These are phyloP conservation scores for Lamellibrachia luymesi DNA, from an alignment of 1,140 invertebrate genomes.

Conservation along the genomic window DNA sequence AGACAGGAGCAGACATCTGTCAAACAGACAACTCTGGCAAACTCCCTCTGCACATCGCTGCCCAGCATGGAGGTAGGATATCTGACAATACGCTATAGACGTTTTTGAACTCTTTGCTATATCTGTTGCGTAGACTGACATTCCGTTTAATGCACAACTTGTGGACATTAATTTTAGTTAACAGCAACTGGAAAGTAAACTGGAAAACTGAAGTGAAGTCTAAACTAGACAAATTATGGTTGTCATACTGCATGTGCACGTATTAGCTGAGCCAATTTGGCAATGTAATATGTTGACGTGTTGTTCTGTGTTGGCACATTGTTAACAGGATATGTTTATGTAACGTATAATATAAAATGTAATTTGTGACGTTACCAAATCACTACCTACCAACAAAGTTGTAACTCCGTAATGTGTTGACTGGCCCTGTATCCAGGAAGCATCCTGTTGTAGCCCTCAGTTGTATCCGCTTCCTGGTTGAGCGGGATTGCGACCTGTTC, in stretches of 20 bases:
- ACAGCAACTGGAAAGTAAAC: neutral
- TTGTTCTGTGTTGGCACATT: too few species aligned
- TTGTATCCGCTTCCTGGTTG: constrained; percentile 44
- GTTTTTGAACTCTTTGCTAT: too few species aligned
- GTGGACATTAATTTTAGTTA: neutral
- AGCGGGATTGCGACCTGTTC: constrained; percentile 51
- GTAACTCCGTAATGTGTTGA: neutral
- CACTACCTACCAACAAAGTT: neutral
- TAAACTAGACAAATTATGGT: neutral
- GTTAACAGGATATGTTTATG: too few species aligned
- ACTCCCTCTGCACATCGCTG: constrained; percentile 49
- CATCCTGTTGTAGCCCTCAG: constrained; percentile 21
- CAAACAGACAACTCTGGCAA: constrained; percentile 41
- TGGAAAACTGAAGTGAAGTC: too few species aligned
- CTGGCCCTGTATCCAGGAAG: neutral
- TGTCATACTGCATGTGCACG: neutral
- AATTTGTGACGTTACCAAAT: too few species aligned
- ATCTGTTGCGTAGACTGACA: too few species aligned
- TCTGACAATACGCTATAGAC: neutral
- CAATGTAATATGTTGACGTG: too few species aligned
- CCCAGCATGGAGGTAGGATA: constrained; percentile 46
- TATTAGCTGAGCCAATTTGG: neutral
- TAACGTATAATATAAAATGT: too few species aligned
- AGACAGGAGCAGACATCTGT: constrained; percentile 43
- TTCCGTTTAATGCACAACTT: too few species aligned